Evolutionary conservation across 2,888 invertebrate species (phyloP).

Genomic region (Tuberolachnus salignus): DNA sequence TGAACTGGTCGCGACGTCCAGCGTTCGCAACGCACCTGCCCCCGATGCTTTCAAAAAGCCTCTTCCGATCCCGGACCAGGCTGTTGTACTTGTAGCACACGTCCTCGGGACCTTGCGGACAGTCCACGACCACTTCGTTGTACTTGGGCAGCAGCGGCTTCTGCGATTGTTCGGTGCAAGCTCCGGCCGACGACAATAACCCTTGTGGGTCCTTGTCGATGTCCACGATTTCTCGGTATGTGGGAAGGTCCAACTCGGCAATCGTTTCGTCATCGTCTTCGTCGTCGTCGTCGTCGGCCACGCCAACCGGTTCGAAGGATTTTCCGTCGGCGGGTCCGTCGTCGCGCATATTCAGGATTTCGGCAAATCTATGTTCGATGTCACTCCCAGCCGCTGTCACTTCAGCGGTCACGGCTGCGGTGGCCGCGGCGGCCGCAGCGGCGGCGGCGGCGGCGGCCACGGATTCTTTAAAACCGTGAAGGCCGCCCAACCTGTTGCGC

Average conservation of each 20-base stretch:
- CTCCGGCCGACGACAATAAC: neutral
- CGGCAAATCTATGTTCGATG: constrained; percentile 29
- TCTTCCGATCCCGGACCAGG: constrained; percentile 58
- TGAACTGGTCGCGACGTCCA: constrained; percentile 11
- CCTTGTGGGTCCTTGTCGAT: neutral
- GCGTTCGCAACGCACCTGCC: constrained; percentile 57
- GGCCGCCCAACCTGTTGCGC: constrained; percentile 61
- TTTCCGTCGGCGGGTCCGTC: too few relatives aligned
- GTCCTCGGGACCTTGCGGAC: constrained; percentile 57
- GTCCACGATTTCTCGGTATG: constrained; percentile 9
- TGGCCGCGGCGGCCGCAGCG: constrained; percentile 69
- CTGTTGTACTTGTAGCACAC: constrained; percentile 58
- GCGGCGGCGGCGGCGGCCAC: constrained; percentile 68
- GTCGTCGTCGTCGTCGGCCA: neutral
- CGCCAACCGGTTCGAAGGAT: too few relatives aligned
- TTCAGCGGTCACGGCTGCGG: neutral
- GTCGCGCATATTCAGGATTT: neutral
- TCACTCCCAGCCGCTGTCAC: neutral
- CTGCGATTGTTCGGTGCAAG: neutral
- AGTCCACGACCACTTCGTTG: constrained; percentile 58
- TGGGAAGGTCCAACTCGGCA: constrained; percentile 50
- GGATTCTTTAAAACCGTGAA: constrained; percentile 67
- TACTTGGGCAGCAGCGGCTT: constrained; percentile 47
- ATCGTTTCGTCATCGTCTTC: neutral
- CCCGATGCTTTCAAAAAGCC: constrained; percentile 57